Evolutionary conservation across 1,140 invertebrate species (phyloP).

Genomic region (Trypoxylus dichotomus): DNA sequence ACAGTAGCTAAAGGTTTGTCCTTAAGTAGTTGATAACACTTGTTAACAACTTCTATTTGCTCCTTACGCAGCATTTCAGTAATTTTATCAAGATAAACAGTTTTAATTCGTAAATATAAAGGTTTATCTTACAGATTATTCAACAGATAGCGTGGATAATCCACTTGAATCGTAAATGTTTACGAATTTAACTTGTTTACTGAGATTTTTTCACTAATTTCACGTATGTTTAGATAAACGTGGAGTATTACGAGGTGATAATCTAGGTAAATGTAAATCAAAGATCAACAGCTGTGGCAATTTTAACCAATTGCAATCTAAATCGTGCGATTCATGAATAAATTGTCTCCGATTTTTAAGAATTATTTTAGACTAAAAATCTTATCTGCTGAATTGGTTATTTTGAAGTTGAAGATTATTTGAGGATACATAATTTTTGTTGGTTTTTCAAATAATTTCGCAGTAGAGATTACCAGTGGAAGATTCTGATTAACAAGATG

Average conservation of each 20-base stretch:
- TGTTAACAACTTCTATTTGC: background rate
- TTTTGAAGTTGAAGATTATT: background rate
- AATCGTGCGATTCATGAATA: background rate
- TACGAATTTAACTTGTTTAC: constrained; percentile 3
- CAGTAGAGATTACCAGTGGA: background rate
- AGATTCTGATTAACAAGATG: background rate
- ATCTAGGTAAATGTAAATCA: background rate
- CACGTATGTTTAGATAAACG: background rate
- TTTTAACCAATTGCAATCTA: background rate
- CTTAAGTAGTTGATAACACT: background rate
- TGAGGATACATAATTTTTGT: background rate
- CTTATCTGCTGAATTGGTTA: background rate
- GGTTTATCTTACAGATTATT: background rate
- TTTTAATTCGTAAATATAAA: background rate
- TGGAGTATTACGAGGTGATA: background rate
- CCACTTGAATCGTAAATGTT: constrained; percentile 14
- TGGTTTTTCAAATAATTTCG: background rate
- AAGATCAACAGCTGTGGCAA: background rate
- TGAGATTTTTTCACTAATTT: constrained; percentile 12
- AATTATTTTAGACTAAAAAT: background rate
- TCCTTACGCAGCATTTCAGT: background rate
- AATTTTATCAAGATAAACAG: background rate
- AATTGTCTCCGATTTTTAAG: background rate
- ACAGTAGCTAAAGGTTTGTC: background rate
- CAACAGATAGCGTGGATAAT: background rate